A percentile compares a stretch with the other conserved stretches of the same genome.
phyloP scores from a whole-genome alignment of 2,113 vertebrate genomes.

The Hippocampus comes region DNA sequence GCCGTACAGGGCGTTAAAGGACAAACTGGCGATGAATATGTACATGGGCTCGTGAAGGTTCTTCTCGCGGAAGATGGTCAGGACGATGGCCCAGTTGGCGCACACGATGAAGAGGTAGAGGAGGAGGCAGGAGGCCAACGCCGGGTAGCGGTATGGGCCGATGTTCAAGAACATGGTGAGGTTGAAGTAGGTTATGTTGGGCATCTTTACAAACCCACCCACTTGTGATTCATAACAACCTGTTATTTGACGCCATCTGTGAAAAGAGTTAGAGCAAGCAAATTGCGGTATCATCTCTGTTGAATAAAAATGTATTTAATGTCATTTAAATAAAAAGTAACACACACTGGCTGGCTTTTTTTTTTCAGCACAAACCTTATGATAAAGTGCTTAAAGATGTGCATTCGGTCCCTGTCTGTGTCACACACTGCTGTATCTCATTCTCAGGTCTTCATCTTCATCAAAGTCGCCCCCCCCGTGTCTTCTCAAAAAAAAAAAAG shows the following conservation, averaged over 20 bases:
- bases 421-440: no score
- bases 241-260: not conserved
- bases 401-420: no score
- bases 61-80: constrained; percentile 24
- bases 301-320: no score
- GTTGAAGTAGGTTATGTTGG: constrained; percentile 35
- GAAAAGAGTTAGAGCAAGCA: not conserved
- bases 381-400: no score
- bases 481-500: no score
- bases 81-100: constrained; percentile 35
- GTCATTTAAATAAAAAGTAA: no score
- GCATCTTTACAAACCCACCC: constrained; percentile 7
- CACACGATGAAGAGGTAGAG: constrained; percentile 34
- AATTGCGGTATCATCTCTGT: no score
- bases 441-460: no score
- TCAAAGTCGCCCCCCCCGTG: no score
- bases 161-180: constrained; percentile 41
- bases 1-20: constrained; percentile 27
- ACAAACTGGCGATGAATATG: constrained; percentile 27
- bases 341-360: no score
- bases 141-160: constrained; percentile 24
- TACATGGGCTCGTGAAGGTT: constrained; percentile 42
- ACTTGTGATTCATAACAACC: not conserved
- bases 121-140: constrained; percentile 29
- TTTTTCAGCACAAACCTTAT: no score